phyloP scores from a whole-genome alignment of 2,113 vertebrate genomes.

The Alligator sinensis region DNA sequence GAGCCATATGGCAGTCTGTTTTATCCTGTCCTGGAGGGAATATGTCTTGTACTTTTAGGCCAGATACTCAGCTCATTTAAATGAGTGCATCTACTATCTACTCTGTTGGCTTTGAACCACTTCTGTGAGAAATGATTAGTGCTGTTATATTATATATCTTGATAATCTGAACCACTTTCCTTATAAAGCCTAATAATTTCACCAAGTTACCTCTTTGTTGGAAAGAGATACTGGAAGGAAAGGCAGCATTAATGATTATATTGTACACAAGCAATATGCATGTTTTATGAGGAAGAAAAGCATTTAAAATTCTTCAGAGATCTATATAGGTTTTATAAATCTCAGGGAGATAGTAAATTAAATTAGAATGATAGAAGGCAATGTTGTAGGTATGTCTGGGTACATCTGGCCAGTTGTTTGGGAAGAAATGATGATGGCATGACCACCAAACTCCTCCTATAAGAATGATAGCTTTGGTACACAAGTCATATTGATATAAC shows the following conservation, averaged over 20 bases:
- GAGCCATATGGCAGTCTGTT: not conserved
- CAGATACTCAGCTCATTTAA: not conserved
- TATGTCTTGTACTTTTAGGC: not conserved
- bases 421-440: not conserved
- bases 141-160: not conserved
- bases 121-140: not conserved
- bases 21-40: not conserved
- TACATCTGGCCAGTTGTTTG: not conserved
- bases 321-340: not conserved
- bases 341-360: not conserved
- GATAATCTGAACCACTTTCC: not conserved
- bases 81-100: not conserved
- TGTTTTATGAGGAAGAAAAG: not conserved
- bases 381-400: not conserved
- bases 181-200: not conserved
- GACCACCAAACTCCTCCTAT: not conserved
- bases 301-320: not conserved
- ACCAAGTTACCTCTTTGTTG: not conserved
- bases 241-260: not conserved
- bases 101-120: not conserved
- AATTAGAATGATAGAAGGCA: not conserved
- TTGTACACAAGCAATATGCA: not conserved
- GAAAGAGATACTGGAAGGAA: not conserved
- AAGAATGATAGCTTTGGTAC: not conserved
- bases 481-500: accelerated